Evolutionary conservation across 2,113 vertebrate species (phyloP), one percentile per base, ranked within the genome.

Genomic region (Mastomys coucha): DNA sequence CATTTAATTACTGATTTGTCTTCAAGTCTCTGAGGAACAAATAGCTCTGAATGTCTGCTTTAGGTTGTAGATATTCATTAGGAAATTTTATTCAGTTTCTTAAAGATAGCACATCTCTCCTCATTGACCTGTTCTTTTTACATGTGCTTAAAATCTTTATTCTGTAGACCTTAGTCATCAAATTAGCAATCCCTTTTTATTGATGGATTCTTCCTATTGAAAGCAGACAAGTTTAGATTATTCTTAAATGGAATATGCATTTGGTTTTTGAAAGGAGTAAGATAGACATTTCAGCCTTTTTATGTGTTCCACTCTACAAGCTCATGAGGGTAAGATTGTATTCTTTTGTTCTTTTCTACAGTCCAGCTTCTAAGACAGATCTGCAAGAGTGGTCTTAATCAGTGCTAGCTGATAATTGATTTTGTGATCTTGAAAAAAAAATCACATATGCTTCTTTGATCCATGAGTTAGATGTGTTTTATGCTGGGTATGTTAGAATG

Each of bases 401-500:
- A 91, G 33, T 92, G 80, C 58, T 95, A 89, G 73, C 11, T 89
- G n/a, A 53, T 92, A 45, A 92, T 36, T 88, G 24, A 75, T 86
- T 92, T 91, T 96, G 89, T 73, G 4, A 63, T 93, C 72, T 78
- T 88, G 67, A 53, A 63, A 78, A 58, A 65, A 82, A 60, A 58
- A 14, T 56, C 67, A 4, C 51, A 5, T 53, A 20, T 39, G 88
- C n/a, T 36, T 90, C 39, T 96, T 90, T 53, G 67, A 88, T 8
- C 17, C 56, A 80, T 24, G 81, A 70, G 56, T 56, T 88, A 73
- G 19, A 93, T 39, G 28, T 20, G 24, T 89, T 77, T 56, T 95
- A 22, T 88, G 78, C 73, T 94, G n/a, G 26, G 20, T 95, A 33
- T 39, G 17, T 94, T 95, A 89, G 76, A 92, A 90, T 76, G 36